These are phyloP conservation scores for Homalodisca vitripennis DNA, from an alignment of 1,140 invertebrate species.

Conservation along the genomic window DNA sequence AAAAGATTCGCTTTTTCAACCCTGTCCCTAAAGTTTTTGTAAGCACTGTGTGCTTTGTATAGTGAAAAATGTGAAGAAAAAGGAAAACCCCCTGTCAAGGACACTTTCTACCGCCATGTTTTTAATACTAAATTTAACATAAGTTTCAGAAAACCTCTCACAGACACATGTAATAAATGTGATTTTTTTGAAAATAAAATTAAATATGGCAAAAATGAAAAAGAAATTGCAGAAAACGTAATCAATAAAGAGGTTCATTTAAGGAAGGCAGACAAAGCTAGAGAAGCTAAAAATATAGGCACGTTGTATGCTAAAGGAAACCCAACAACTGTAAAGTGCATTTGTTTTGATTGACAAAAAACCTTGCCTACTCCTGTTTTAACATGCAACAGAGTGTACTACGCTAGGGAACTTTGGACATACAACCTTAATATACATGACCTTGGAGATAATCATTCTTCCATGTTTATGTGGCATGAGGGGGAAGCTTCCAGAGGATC, in stretches of 20 bases:
- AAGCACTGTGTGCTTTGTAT: not conserved
- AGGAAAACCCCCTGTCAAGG: not conserved
- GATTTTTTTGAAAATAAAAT: conserved; percentile 9
- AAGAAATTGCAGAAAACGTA: too few relatives aligned
- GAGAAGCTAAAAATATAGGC: not conserved
- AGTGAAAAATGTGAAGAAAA: not conserved
- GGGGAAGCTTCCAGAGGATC: conserved; percentile 41
- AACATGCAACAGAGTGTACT: conserved; percentile 8
- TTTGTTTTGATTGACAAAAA: conserved; percentile 24
- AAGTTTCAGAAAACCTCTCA: not conserved
- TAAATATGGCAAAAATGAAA: not conserved
- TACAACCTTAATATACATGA: conserved; percentile 22
- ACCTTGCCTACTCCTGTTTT: conserved; percentile 19
- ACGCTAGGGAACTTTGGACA: conserved; percentile 18
- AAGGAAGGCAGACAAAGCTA: not conserved
- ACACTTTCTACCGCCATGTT: not conserved
- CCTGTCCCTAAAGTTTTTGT: too few relatives aligned
- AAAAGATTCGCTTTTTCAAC: too few relatives aligned
- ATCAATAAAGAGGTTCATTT: not conserved
- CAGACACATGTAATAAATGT: conserved; percentile 18
- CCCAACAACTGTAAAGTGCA: not conserved
- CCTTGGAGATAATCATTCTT: not conserved
- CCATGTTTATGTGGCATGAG: conserved; percentile 42
- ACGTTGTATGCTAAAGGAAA: not conserved
- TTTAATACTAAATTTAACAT: conserved; percentile 2